These are phyloP conservation scores for Catharus fuscescens DNA, from an alignment of 2,113 vertebrate species.

Conservation along the genomic window DNA sequence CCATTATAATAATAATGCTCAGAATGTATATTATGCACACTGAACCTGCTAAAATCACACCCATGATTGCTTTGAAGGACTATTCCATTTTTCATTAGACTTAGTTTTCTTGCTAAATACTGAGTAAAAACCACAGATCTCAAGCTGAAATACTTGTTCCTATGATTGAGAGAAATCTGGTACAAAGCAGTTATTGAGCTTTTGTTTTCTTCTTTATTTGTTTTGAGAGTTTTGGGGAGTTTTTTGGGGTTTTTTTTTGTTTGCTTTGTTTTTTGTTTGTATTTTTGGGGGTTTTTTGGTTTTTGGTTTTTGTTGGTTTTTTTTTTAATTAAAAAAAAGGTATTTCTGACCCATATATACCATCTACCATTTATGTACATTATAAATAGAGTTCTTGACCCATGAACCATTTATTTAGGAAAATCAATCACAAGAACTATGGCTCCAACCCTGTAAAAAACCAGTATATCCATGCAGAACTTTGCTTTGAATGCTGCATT, in stretches of 20 bases:
- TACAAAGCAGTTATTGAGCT: neutral
- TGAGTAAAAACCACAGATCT: neutral
- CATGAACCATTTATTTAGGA: neutral
- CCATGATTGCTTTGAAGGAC: neutral
- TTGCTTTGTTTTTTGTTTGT: too few relatives aligned
- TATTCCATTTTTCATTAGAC: neutral
- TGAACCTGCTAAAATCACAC: neutral
- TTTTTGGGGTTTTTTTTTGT: too few relatives aligned
- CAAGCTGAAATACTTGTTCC: neutral
- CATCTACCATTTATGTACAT: neutral
- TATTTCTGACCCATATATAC: neutral
- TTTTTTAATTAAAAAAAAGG: neutral
- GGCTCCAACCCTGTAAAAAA: neutral
- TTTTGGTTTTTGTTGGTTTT: too few relatives aligned
- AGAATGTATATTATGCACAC: neutral
- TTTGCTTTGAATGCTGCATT: neutral
- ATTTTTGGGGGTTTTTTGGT: too few relatives aligned
- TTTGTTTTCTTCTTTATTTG: neutral
- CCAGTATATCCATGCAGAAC: neutral
- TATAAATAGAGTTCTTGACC: neutral
- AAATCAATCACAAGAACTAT: neutral
- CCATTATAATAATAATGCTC: neutral
- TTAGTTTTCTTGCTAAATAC: neutral
- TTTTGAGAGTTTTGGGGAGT: too few relatives aligned
- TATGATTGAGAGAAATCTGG: neutral